These are phyloP conservation scores for Cinara cedri DNA, from an alignment of 2,888 invertebrate genomes.

Conservation along the genomic window DNA sequence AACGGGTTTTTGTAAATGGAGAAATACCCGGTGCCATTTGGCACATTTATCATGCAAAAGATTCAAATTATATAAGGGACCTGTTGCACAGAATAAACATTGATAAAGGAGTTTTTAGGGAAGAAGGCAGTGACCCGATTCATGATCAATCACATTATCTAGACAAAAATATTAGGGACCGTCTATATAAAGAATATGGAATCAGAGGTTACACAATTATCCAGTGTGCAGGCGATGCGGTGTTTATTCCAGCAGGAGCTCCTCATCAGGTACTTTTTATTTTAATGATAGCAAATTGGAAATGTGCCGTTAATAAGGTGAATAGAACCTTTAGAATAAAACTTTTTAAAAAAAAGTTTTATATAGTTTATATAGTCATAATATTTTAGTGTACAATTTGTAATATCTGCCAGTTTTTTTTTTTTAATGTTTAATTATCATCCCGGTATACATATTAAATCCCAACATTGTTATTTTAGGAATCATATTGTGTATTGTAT, in stretches of 20 bases:
- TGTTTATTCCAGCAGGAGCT: slow-evolving; percentile 97
- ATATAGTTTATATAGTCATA: no score
- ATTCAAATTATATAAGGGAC: slow-evolving; percentile 95
- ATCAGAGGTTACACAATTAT: slow-evolving; percentile 95
- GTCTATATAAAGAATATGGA: slow-evolving; percentile 88
- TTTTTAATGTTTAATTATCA: no score
- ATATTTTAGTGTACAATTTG: no score
- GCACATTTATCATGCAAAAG: slow-evolving; percentile 94
- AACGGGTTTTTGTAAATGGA: slow-evolving; percentile 77
- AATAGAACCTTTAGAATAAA: no score
- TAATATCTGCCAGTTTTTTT: no score
- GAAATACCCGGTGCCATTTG: slow-evolving; percentile 93
- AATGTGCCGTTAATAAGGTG: no score
- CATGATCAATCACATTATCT: slow-evolving; percentile 97
- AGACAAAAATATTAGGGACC: slow-evolving; percentile 82
- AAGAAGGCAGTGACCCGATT: slow-evolving; percentile 92
- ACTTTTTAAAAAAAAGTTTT: no score
- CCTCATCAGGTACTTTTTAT: slow-evolving; percentile 78
- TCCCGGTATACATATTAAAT: no score
- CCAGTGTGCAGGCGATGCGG: slow-evolving; percentile 95
- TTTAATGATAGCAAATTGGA: no score
- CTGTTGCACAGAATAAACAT: slow-evolving; percentile 85
- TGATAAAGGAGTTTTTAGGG: slow-evolving; percentile 74
- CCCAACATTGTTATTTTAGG: no score
- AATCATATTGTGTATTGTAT: no score